phyloP scores from a whole-genome alignment of 2,113 vertebrate species.

The Leptobrachium ailaonicum region DNA sequence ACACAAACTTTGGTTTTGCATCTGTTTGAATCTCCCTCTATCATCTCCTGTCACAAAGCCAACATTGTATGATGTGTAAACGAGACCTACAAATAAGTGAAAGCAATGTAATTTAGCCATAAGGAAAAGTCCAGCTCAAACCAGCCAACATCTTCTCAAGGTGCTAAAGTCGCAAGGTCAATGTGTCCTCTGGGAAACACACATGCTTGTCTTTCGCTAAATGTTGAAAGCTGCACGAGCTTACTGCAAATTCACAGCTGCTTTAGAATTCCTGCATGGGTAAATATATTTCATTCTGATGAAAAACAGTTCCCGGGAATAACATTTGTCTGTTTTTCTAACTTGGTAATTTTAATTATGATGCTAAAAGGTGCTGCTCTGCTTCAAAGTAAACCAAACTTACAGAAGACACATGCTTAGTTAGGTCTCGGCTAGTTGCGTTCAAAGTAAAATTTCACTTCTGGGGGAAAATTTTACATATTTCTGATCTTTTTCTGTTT shows the following conservation, averaged over 20 bases:
- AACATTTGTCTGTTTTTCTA: constrained; percentile 12
- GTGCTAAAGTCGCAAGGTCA: no score
- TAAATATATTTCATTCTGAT: constrained; percentile 7
- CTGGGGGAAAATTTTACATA: not conserved
- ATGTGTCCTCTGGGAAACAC: no score
- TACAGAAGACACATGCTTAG: not conserved
- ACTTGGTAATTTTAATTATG: not conserved
- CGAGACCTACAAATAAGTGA: not conserved
- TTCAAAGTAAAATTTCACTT: not conserved
- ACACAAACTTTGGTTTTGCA: no score
- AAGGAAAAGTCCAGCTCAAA: no score
- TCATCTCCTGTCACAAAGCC: no score
- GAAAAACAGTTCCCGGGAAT: constrained; percentile 2
- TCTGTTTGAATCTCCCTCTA: no score
- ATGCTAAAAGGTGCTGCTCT: not conserved
- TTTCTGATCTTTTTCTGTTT: not conserved
- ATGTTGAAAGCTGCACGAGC: not conserved
- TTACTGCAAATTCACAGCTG: constrained; percentile 15
- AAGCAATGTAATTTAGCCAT: no score
- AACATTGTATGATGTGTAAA: no score
- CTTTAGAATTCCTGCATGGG: not conserved
- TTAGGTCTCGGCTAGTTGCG: not conserved
- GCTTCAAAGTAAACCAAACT: constrained; percentile 6
- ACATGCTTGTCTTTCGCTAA: not conserved
- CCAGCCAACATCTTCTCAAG: no score